Conservation (phyloP, 2,797 vertebrate genomes). For the Heliangelus exortis region DNA sequence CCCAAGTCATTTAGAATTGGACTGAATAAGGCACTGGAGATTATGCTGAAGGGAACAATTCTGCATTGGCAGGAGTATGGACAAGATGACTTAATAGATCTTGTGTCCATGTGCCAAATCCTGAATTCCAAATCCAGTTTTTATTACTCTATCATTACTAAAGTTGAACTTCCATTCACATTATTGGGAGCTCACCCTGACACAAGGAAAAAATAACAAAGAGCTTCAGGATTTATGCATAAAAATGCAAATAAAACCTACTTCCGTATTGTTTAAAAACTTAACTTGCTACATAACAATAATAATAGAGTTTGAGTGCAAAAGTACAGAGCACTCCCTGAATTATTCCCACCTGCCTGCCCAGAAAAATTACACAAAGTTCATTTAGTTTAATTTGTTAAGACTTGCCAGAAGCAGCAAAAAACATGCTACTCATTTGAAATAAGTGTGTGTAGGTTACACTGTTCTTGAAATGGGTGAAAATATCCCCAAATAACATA, state of each 20-base stretch:
- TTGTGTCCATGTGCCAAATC: conserved; percentile 57
- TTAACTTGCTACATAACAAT: conserved; percentile 56
- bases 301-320: conserved; percentile 38
- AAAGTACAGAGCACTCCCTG: conserved; percentile 47
- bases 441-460: background rate
- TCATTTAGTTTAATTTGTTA: conserved; percentile 66
- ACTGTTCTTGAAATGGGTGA: background rate
- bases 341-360: conserved; percentile 54
- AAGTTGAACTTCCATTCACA: conserved; percentile 39
- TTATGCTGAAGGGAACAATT: conserved; percentile 67
- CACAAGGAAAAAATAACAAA: conserved; percentile 21
- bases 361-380: conserved; percentile 57
- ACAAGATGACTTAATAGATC: conserved; percentile 68
- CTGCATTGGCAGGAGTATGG: conserved; percentile 59
- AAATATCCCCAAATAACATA: background rate
- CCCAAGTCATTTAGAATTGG: conserved; percentile 70
- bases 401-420: background rate
- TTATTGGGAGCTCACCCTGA: conserved; percentile 33
- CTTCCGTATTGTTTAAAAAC: conserved; percentile 36
- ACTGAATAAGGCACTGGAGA: conserved; percentile 62
- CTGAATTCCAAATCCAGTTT: conserved; percentile 58
- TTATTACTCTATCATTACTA: conserved; percentile 56
- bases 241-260: background rate
- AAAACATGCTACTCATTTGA: background rate
- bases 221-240: background rate